phyloP scores from a whole-genome alignment of 2,113 vertebrate genomes.

The Charina bottae region DNA sequence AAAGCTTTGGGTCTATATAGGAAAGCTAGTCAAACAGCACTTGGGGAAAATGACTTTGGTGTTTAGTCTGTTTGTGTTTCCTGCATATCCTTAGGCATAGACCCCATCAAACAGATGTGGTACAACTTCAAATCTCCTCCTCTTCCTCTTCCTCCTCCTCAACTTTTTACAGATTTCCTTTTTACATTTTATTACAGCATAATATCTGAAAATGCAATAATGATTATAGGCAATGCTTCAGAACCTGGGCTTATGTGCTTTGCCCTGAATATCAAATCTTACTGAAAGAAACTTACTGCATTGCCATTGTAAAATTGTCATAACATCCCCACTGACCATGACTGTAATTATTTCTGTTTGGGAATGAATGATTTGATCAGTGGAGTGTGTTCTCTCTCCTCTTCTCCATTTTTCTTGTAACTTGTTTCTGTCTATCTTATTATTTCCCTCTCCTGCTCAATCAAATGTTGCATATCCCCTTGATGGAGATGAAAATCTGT shows the following conservation, averaged over 20 bases:
- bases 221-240: slow-evolving; percentile 79
- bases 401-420: slow-evolving; percentile 58
- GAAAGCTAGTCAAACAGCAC: slow-evolving; percentile 79
- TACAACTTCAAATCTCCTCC: slow-evolving; percentile 78
- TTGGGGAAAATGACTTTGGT: slow-evolving; percentile 78
- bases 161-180: slow-evolving; percentile 82
- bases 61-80: slow-evolving; percentile 78
- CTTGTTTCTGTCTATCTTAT: slow-evolving; percentile 21
- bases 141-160: slow-evolving; percentile 70
- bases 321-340: slow-evolving; percentile 74
- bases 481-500: slow-evolving; percentile 71
- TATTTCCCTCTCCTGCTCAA: slow-evolving; percentile 60
- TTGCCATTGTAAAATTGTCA: slow-evolving; percentile 68
- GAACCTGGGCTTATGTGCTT: slow-evolving; percentile 71
- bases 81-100: slow-evolving; percentile 79
- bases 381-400: neutral
- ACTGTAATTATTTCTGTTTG: slow-evolving; percentile 77
- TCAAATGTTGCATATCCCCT: slow-evolving; percentile 49
- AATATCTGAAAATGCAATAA: slow-evolving; percentile 83
- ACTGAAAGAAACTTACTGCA: slow-evolving; percentile 69
- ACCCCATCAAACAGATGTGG: slow-evolving; percentile 74
- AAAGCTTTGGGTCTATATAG: slow-evolving; percentile 73
- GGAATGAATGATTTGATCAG: slow-evolving; percentile 74
- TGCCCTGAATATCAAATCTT: slow-evolving; percentile 77
- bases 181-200: slow-evolving; percentile 81